Evolutionary conservation across 2,888 invertebrate genomes (phyloP), one percentile per base, ranked within the genome.

Genomic region (Pheosia gnoma): DNA sequence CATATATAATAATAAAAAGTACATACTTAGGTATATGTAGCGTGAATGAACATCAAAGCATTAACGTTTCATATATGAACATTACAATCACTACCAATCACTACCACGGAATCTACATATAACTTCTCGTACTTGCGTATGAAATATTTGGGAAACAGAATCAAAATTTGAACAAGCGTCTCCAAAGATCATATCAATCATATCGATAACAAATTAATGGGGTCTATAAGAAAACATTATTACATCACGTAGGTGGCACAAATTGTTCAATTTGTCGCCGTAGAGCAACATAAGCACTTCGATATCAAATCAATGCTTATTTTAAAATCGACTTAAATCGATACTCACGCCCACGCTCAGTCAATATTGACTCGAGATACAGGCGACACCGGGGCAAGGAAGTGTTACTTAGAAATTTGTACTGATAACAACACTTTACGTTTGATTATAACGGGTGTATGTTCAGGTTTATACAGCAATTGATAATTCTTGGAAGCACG

Each of bases 281-380:
- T 75, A 66, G 70, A 72, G 73, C 62, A 78, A 75, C 67, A 61
- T 67, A 74, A 86, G 79, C 84, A 86, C 83, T 84, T 77, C 77
- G 70, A 61, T 75, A 77, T 78, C 73, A 75, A 81, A 77, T 71
- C 71, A 71, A 73, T 79, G 80, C 82, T 83, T 81, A 82, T 72
- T 80, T 25, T 67, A 79, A 81, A 84, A 86, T 83, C 87, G 90
- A 92, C 90, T 81, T 84, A 85, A 86, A 88, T 87, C 85, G 85
- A 83, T 80, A 80, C 79, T 82, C 76, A 79, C 88, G 79, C 92
- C 93, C 89, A 93, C 93, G 89, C 88, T 86, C 73, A 57, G 81
- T 88, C 84, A 93, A 93, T 91, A 92, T 93, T 93, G 81, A 89
- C 78, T 69, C 65, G 77, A 88, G 90, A 92, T 91, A 89, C 77